Evolutionary conservation across 2,113 vertebrate genomes (phyloP), one percentile per base, ranked within the genome.

Genomic region (Dasypus novemcinctus): DNA sequence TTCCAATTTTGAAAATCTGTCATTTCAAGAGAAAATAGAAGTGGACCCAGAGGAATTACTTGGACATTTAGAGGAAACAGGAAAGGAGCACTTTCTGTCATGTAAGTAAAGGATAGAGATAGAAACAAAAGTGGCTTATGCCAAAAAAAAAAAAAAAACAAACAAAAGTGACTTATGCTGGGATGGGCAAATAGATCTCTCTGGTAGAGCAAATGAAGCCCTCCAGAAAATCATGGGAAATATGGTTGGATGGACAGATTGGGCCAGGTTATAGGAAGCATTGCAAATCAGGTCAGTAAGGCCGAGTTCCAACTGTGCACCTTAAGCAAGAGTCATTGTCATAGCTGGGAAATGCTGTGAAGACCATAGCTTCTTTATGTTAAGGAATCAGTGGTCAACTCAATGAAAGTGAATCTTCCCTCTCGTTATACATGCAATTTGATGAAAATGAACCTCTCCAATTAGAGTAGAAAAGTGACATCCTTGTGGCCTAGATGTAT

Each of bases 401-500:
- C 66, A 89, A 17, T 81, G 41, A 81, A 87, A 75, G 7, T 61
- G 29, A 72, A 83, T 9, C 7, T 71, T 91, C 41, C 29, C 5
- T 83, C 15, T 81, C 4, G 33, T 61, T 66, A 11, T 66, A 69
- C 5, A 61, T 11, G 49, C 41, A 93, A 71, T 29, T 68, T 80
- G 78, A 52, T 59, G 33, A 93, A 85, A 93, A 66, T 7, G 5
- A 93, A 61, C 57, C 79, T 59, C 85, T 94, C 36, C 29, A 38
- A 31, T 59, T 14, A 86, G 31, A 69, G 43, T 61, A 66, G 54
- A 72, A 82, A 75, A 87, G 33, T 63, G 49, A 74, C 85, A 79
- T 72, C 27, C n/a, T 31, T 36, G 31, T 95, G 94, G 87, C 92
- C 97, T 95, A 86, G 72, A 95, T 96, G 33, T 21, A 38, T 7